Conservation (phyloP, 2,888 invertebrate species). For the Idaea dimidiata region DNA sequence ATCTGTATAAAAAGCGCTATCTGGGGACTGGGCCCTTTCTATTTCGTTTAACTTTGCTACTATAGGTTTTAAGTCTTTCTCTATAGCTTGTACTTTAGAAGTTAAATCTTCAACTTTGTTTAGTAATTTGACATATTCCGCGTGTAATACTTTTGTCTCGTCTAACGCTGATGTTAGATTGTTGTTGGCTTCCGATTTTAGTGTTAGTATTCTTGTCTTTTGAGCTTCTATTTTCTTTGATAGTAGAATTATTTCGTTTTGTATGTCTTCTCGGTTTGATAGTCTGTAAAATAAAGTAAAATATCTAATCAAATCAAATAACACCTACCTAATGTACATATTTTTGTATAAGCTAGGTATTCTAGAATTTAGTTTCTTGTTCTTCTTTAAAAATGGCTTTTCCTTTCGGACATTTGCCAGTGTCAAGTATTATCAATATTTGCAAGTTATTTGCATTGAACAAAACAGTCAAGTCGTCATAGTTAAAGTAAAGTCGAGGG, state of each 20-base stretch:
- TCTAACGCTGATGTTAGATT: slow-evolving; percentile 84
- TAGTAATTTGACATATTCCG: slow-evolving; percentile 76
- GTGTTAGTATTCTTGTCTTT: slow-evolving; percentile 82
- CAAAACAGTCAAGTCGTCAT: no score
- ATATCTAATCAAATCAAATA: background rate
- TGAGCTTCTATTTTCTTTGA: slow-evolving; percentile 84
- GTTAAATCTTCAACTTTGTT: slow-evolving; percentile 84
- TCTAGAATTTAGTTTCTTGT: no score
- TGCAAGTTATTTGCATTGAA: no score
- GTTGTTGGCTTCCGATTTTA: slow-evolving; percentile 84
- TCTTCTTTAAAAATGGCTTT: no score
- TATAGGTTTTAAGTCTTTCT: slow-evolving; percentile 82
- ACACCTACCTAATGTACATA: no score
- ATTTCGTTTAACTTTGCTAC: slow-evolving; percentile 65
- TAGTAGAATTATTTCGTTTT: slow-evolving; percentile 86
- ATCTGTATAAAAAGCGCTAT: slow-evolving; percentile 79
- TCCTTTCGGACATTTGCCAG: no score
- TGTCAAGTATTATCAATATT: no score
- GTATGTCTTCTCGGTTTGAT: slow-evolving; percentile 91
- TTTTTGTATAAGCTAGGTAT: no score
- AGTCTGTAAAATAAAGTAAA: slow-evolving; percentile 65
- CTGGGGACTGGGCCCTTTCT: slow-evolving; percentile 70
- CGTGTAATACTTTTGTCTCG: slow-evolving; percentile 85
- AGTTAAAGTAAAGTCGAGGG: no score
- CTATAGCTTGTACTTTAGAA: slow-evolving; percentile 83